Conservation (phyloP, 2,797 vertebrate species). For the Anguilla marmorata region DNA sequence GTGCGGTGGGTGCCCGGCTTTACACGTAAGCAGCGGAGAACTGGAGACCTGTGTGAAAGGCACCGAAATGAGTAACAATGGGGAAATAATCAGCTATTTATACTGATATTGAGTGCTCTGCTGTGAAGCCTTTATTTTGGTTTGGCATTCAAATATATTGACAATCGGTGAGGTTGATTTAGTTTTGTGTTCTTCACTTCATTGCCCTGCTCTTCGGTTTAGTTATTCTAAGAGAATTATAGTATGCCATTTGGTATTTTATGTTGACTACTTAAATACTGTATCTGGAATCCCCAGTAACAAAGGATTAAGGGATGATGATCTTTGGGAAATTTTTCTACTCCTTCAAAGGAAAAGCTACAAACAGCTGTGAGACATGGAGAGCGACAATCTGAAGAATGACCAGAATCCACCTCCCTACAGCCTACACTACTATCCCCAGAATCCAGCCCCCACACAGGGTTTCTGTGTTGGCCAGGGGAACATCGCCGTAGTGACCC, state of each 20-base stretch:
- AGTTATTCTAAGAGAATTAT: slow-evolving; percentile 32
- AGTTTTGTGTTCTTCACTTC: slow-evolving; percentile 48
- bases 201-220: not conserved
- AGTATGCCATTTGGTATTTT: not conserved
- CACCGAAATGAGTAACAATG: slow-evolving; percentile 23
- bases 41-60: not conserved
- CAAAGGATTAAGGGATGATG: not conserved
- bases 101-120: slow-evolving; percentile 44
- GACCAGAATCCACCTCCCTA: slow-evolving; percentile 55
- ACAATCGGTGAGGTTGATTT: not conserved
- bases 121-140: slow-evolving; percentile 56
- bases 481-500: slow-evolving; percentile 55
- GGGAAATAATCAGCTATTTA: slow-evolving; percentile 40
- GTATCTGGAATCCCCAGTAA: not conserved
- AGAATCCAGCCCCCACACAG: slow-evolving; percentile 17
- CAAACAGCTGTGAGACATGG: slow-evolving; percentile 50
- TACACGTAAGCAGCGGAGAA: slow-evolving; percentile 54
- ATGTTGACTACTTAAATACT: not conserved
- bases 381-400: slow-evolving; percentile 35
- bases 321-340: not conserved
- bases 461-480: slow-evolving; percentile 53
- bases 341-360: not conserved
- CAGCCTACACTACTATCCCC: slow-evolving; percentile 36
- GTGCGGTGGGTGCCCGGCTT: too few relatives aligned
- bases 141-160: slow-evolving; percentile 36